Conservation (phyloP, 2,113 vertebrate species). For the Verasper variegatus region DNA sequence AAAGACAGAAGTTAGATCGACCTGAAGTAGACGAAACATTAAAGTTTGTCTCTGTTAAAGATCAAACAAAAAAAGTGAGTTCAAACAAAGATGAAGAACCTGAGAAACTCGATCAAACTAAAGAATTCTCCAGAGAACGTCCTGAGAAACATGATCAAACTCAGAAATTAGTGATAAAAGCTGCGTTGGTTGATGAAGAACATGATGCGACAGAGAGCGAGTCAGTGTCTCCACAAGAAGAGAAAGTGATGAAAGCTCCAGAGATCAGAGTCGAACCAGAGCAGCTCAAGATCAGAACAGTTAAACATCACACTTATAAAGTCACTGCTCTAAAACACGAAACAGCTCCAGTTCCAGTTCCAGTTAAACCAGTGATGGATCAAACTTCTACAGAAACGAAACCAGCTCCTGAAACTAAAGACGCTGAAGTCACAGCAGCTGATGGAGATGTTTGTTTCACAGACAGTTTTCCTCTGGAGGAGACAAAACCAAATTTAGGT, state of each 20-base stretch:
- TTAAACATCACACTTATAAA: slow-evolving; percentile 26
- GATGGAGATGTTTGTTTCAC: not conserved
- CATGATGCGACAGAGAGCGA: not conserved
- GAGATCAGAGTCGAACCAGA: not conserved
- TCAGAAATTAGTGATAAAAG: no score
- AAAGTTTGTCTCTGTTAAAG: no score
- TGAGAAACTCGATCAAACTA: no score
- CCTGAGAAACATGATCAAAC: not conserved
- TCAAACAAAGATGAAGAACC: no score
- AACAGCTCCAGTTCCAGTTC: not conserved
- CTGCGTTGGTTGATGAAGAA: no score
- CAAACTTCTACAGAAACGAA: not conserved
- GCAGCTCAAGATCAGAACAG: not conserved
- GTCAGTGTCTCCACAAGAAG: not conserved
- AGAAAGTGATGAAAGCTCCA: not conserved
- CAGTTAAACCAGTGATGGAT: not conserved
- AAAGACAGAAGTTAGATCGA: no score
- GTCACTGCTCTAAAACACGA: not conserved
- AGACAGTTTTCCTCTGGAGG: not conserved
- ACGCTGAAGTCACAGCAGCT: not conserved
- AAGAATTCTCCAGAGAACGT: no score
- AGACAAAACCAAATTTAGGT: no score
- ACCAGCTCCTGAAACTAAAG: not conserved
- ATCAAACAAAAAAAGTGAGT: no score
- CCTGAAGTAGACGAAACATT: no score